Conservation (phyloP, 92 coral and sea anemone genomes). For the Phenganax marumi region DNA sequence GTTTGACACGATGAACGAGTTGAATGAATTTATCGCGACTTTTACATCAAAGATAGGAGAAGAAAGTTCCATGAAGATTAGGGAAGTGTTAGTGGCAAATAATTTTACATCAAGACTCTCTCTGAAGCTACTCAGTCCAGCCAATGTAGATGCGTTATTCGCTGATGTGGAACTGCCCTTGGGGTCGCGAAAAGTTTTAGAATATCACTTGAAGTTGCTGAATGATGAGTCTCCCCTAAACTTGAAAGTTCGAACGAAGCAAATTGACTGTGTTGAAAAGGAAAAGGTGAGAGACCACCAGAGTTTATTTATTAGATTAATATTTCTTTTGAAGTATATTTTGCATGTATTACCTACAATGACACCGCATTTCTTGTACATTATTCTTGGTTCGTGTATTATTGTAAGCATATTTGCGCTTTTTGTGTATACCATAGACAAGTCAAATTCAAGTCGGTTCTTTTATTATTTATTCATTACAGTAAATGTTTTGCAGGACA, state of each 20-base stretch:
- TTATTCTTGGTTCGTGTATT: no score
- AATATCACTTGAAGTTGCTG: conserved; percentile 21
- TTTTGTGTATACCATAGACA: no score
- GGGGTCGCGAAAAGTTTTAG: conserved; percentile 20
- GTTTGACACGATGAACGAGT: conserved; percentile 16
- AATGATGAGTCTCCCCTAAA: conserved; percentile 28
- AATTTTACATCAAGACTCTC: conserved; percentile 23
- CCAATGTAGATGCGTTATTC: conserved; percentile 16
- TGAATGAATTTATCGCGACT: not conserved
- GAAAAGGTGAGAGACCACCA: no score
- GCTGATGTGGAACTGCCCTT: conserved; percentile 11
- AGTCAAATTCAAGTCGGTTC: no score
- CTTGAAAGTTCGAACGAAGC: not conserved
- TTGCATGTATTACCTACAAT: no score
- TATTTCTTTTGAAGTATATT: no score
- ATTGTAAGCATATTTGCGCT: no score
- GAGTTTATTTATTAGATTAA: no score
- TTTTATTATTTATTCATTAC: not conserved
- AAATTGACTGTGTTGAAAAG: no score
- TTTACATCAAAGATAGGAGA: conserved; percentile 2
- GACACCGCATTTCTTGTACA: no score
- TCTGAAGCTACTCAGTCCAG: conserved; percentile 14
- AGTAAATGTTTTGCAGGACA: not conserved
- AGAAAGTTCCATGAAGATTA: not conserved
- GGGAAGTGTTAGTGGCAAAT: not conserved